phyloP scores from a whole-genome alignment of 2,113 vertebrate species.

The Mirounga angustirostris region DNA sequence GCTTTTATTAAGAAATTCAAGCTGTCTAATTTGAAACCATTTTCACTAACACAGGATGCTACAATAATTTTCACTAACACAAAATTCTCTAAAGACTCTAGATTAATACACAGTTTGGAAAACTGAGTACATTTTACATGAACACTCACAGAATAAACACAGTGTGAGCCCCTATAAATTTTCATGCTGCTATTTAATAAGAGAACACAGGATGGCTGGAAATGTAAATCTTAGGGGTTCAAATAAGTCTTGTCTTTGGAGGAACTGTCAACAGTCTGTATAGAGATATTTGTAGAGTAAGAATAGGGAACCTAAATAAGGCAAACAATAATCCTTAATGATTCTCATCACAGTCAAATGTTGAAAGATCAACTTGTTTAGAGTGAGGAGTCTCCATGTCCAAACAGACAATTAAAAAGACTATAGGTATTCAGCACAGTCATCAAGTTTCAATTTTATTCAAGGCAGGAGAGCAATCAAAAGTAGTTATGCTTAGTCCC shows the following conservation, averaged over 20 bases:
- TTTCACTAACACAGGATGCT: neutral
- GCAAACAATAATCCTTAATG: neutral
- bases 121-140: neutral
- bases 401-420: neutral
- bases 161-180: neutral
- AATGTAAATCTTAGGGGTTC: neutral
- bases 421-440: neutral
- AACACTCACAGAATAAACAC: neutral
- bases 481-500: neutral
- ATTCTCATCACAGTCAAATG: neutral
- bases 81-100: neutral
- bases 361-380: neutral
- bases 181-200: neutral
- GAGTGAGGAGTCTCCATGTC: neutral
- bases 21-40: constrained; percentile 25
- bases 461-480: neutral
- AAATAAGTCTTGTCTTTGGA: neutral
- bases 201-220: neutral
- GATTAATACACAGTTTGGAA: neutral
- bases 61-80: neutral
- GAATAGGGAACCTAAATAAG: neutral
- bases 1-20: constrained; percentile 57
- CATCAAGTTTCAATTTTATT: neutral
- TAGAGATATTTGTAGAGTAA: neutral
- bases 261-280: neutral